Evolutionary conservation across 2,797 vertebrate genomes (phyloP).

Genomic region (Sus cebifrons): DNA sequence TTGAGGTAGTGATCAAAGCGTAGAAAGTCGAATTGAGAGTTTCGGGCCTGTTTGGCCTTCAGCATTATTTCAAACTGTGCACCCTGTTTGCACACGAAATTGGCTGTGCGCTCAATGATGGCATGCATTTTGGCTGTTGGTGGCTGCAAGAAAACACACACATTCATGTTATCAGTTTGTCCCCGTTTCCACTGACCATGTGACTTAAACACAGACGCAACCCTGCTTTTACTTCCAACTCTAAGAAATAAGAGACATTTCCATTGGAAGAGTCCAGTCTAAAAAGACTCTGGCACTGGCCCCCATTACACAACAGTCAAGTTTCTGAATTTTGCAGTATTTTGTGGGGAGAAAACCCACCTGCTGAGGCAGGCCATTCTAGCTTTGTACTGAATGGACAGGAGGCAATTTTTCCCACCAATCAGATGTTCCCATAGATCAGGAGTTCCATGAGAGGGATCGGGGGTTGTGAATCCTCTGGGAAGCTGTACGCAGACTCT

Average conservation of each 20-base stretch:
- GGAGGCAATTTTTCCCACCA: not conserved
- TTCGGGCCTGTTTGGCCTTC: constrained; percentile 98
- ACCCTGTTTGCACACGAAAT: constrained; percentile 98
- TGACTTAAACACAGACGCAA: not conserved
- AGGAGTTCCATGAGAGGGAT: not conserved
- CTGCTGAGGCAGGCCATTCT: fast-evolving
- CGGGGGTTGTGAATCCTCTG: not conserved
- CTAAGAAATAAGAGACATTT: not conserved
- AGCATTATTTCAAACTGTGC: constrained; percentile 99
- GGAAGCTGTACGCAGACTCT: fast-evolving
- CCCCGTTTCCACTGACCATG: not conserved
- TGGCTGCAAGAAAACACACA: constrained; percentile 90
- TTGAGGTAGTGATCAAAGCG: constrained; percentile 99
- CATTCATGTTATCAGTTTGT: not conserved
- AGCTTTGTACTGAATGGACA: fast-evolving
- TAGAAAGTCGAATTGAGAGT: constrained; percentile 99
- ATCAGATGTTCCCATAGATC: fast-evolving
- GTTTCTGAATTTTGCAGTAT: not conserved
- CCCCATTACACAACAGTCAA: fast-evolving
- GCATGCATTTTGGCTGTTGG: constrained; percentile 98
- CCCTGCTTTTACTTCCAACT: not conserved
- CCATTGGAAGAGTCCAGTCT: not conserved
- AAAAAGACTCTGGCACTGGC: too few species aligned
- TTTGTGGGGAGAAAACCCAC: not conserved
- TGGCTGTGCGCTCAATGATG: constrained; percentile 98